Evolutionary conservation across 1,140 invertebrate species (phyloP), one percentile per base, ranked within the genome.

Genomic region (Drosophila jambulina): DNA sequence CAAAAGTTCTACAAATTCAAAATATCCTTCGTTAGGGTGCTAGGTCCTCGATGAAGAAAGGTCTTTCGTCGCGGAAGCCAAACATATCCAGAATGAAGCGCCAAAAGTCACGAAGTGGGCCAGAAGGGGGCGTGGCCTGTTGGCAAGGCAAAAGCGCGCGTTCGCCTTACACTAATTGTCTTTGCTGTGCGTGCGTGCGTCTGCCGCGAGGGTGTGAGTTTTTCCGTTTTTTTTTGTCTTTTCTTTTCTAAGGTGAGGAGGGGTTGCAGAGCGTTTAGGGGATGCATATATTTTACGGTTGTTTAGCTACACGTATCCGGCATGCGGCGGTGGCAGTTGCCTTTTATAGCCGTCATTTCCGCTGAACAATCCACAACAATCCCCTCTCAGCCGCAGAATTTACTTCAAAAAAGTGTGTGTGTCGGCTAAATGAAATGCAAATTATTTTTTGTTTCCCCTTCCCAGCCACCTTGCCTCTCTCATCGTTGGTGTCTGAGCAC

Each of bases 271-370:
- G 27, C 23, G 21, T 48, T 54, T 56, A 51, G 68, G 51, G 65
- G 59, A 40, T 88, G 84, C 84, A 87, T 87, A 87, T 78, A 88
- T 84, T 87, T 87, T 80, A 88, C 80, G 84, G 85, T 77, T 87
- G 84, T 87, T 88, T 87, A 84, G 85, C 84, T 64, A 78, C 83
- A 83, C 84, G 83, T 87, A 83, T 60, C 43, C 69, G 43, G 36
- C 69, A 72, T 84, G 80, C 68, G 77, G 80, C 83, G 82, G 84
- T 87, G 77, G 80, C 83, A 88, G 84, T 87, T 88, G 80, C 69
- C 77, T 78, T 87, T 87, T 84, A 88, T 84, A 78, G 69, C 63
- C 61, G 75, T 78, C 75, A 77, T 78, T 78, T 78, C 78, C 80
- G 74, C 76, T 59, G 57, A 59, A 54, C 65, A 68, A 78, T 74